Conservation (phyloP, 1,140 invertebrate genomes). For the Eubasilissa regina region DNA sequence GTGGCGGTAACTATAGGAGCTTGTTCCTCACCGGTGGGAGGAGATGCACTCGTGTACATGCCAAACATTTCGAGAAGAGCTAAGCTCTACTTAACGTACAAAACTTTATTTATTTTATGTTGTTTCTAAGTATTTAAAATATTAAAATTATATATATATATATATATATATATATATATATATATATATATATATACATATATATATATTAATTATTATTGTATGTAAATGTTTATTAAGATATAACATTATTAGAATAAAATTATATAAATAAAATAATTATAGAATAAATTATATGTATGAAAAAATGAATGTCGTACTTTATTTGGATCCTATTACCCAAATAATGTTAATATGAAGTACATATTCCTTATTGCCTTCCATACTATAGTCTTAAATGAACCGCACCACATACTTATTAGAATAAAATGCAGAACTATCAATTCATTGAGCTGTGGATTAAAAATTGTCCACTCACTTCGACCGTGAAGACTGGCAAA, state of each 20-base stretch:
- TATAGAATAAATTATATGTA: slow-evolving; percentile 63
- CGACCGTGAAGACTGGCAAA: too few species aligned
- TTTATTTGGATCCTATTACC: slow-evolving; percentile 72
- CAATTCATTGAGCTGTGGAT: too few species aligned
- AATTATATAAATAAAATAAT: slow-evolving; percentile 68
- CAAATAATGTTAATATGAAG: too few species aligned
- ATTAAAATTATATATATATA: slow-evolving; percentile 56
- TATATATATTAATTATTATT: slow-evolving; percentile 56
- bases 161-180: slow-evolving; percentile 52
- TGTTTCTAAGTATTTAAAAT: slow-evolving; percentile 54
- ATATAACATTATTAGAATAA: slow-evolving; percentile 65
- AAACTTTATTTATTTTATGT: slow-evolving; percentile 57
- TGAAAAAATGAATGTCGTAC: slow-evolving; percentile 79
- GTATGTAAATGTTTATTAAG: slow-evolving; percentile 60
- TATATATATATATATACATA: slow-evolving; percentile 51
- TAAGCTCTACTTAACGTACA: slow-evolving; percentile 49
- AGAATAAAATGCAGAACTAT: too few species aligned
- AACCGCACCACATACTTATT: too few species aligned
- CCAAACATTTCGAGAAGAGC: slow-evolving; percentile 18
- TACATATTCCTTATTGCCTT: too few species aligned
- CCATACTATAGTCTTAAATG: too few species aligned
- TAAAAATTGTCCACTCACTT: too few species aligned
- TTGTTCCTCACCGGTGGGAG: not conserved
- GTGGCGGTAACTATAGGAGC: not conserved
- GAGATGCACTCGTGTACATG: not conserved